These are phyloP conservation scores for Egretta garzetta DNA, from an alignment of 2,113 vertebrate genomes.

Conservation along the genomic window DNA sequence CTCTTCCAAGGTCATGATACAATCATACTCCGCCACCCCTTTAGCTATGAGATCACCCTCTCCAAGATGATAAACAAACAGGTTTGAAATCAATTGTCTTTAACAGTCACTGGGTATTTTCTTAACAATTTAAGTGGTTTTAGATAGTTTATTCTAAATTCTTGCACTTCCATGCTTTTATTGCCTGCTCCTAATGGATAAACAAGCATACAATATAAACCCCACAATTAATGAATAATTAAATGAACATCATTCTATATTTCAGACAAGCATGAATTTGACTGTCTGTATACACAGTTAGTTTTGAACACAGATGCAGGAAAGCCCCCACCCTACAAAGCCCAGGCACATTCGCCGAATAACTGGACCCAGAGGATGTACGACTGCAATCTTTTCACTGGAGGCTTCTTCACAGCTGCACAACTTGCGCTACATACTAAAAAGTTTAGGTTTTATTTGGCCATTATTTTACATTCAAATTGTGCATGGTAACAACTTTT, in stretches of 20 bases:
- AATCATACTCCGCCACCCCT: background rate
- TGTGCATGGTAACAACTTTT: fast-evolving
- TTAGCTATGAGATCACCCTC: background rate
- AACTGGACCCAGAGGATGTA: background rate
- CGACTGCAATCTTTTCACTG: background rate
- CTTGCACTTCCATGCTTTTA: background rate
- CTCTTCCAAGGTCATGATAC: background rate
- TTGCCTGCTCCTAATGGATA: background rate
- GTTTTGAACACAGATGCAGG: background rate
- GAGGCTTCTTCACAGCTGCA: background rate
- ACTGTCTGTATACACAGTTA: background rate
- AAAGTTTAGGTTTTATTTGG: background rate
- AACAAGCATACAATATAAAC: background rate
- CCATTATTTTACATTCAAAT: too few species aligned
- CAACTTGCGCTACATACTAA: background rate
- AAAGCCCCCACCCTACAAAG: background rate
- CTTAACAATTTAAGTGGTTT: background rate
- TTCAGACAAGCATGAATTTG: background rate
- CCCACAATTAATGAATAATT: background rate
- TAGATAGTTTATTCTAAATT: background rate
- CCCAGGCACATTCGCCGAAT: background rate
- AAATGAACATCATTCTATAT: background rate
- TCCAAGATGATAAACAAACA: background rate
- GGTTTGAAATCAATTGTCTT: background rate
- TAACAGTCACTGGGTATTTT: background rate